phyloP scores from a whole-genome alignment of 2,888 invertebrate species.

The Anthophora plumipes region DNA sequence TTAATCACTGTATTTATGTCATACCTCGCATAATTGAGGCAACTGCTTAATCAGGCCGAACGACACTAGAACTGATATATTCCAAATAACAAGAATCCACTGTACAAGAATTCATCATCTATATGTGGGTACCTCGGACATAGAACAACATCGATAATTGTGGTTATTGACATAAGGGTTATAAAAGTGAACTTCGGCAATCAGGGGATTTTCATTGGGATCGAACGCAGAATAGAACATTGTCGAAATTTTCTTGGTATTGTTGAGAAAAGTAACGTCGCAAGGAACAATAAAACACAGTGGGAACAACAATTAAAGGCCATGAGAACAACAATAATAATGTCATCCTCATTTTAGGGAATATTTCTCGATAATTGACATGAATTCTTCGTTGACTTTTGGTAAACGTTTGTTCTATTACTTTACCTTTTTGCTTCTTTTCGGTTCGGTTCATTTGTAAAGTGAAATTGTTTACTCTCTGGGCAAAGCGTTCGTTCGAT shows the following conservation, averaged over 20 bases:
- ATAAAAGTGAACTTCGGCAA: slow-evolving; percentile 59
- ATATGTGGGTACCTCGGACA: too few species aligned
- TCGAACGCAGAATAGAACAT: background rate
- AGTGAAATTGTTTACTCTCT: background rate
- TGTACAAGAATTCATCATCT: too few species aligned
- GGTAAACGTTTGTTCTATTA: background rate
- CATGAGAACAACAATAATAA: slow-evolving; percentile 17
- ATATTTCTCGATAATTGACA: background rate
- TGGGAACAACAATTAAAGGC: slow-evolving; percentile 16
- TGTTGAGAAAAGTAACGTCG: background rate
- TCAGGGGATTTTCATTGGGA: slow-evolving; percentile 37
- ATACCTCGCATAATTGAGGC: too few species aligned
- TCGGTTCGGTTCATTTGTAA: background rate
- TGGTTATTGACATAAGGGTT: too few species aligned
- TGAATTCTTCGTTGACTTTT: slow-evolving; percentile 4
- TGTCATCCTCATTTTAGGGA: background rate
- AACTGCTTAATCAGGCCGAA: too few species aligned
- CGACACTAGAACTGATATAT: too few species aligned
- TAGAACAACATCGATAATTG: too few species aligned
- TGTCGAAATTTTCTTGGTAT: background rate
- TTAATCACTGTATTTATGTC: too few species aligned
- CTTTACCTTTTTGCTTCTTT: background rate
- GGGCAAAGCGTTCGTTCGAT: too few species aligned
- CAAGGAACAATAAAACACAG: background rate
- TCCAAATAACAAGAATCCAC: too few species aligned